A percentile compares a stretch with the other conserved stretches of the same genome.
Conservation (phyloP, 2,113 vertebrate species). For the Thalassarche chlororhynchos region DNA sequence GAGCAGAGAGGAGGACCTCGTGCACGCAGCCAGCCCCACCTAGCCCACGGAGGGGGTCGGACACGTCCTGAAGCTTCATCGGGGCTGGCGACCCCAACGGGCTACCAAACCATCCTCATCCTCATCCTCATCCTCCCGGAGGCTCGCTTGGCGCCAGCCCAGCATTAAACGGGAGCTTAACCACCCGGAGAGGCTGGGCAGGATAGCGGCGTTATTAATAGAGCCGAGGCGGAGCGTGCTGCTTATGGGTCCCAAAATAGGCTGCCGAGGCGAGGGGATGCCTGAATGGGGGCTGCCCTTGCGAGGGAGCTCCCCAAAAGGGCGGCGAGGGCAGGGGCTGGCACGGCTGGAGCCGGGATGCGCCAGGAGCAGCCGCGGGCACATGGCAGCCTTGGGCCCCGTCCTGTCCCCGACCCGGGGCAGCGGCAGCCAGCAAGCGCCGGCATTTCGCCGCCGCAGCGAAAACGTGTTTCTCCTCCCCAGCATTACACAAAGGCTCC, state of each 20-base stretch:
- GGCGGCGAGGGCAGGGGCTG: accelerated
- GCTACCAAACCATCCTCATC: neutral
- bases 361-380: accelerated
- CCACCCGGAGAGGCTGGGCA: neutral
- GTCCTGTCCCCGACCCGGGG: accelerated
- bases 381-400: accelerated
- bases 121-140: neutral
- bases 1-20: neutral
- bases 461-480: neutral
- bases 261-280: neutral
- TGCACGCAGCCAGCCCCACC: neutral
- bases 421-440: neutral
- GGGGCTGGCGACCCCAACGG: neutral
- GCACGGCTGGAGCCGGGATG: neutral
- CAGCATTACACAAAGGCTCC: neutral
- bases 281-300: neutral
- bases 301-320: neutral
- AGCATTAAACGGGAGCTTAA: constrained; percentile 5
- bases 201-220: neutral
- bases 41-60: neutral
- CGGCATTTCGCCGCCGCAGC: accelerated
- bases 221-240: neutral
- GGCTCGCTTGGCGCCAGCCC: neutral
- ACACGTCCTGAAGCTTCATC: neutral
- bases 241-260: neutral